These are phyloP conservation scores for Dynastes maya DNA, from an alignment of 2,888 invertebrate species.

Conservation along the genomic window DNA sequence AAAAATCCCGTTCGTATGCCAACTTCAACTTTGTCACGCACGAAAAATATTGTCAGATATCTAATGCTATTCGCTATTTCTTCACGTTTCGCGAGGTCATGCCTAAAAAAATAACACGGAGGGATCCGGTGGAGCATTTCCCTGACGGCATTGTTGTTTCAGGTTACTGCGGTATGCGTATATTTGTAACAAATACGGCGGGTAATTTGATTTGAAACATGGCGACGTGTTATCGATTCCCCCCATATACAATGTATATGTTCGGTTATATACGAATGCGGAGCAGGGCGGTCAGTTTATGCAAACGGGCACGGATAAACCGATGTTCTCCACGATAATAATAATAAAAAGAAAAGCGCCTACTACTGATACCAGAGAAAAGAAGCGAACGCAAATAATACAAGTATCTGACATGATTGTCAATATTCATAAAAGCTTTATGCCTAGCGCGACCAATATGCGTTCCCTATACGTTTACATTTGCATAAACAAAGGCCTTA, in stretches of 20 bases:
- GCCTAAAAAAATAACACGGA: background rate
- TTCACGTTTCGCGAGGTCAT: background rate
- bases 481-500: conserved; percentile 46
- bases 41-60: conserved; percentile 6
- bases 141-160: conserved; percentile 12
- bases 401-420: conserved; percentile 40
- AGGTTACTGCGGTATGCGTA: conserved; percentile 7
- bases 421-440: conserved; percentile 47
- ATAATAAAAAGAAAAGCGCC: conserved; percentile 13
- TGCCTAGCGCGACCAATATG: conserved; percentile 17
- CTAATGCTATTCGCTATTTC: background rate
- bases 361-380: background rate
- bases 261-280: background rate
- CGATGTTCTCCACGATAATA: conserved; percentile 10
- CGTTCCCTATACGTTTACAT: conserved; percentile 33
- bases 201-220: conserved; percentile 25
- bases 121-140: background rate
- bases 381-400: conserved; percentile 8
- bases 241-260: too few relatives aligned
- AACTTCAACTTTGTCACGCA: background rate
- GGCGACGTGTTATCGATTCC: conserved; percentile 19
- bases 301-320: conserved; percentile 13
- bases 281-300: conserved; percentile 33
- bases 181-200: conserved; percentile 19
- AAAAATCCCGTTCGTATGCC: background rate